Percentiles rank a stretch among this genome's conserved stretches.
These are phyloP conservation scores for Noctua pronuba DNA, from an alignment of 2,888 invertebrate genomes.

Conservation along the genomic window DNA sequence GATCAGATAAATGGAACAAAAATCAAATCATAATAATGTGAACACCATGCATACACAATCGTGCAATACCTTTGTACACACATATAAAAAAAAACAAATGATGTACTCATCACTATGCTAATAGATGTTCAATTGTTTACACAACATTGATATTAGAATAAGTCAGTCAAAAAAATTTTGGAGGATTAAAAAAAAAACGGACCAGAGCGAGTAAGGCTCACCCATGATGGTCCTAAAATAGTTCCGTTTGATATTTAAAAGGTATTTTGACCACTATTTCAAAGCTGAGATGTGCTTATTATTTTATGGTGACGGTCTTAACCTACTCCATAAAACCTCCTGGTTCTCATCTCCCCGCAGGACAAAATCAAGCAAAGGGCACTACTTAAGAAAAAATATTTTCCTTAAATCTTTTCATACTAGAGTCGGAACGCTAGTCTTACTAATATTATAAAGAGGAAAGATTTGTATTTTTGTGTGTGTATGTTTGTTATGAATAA, in stretches of 20 bases:
- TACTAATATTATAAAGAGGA: no score
- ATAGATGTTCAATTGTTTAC: slow-evolving; percentile 1
- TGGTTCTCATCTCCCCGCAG: not conserved
- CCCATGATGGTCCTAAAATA: not conserved
- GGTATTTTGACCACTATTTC: not conserved
- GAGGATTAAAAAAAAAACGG: no score
- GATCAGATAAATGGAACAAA: slow-evolving; percentile 29
- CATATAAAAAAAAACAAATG: slow-evolving; percentile 9
- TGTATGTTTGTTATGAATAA: no score
- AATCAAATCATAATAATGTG: slow-evolving; percentile 33
- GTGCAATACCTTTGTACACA: slow-evolving; percentile 52
- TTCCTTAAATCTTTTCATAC: no score
- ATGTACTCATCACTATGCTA: not conserved
- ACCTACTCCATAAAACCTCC: no score
- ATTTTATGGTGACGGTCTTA: no score
- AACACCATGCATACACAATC: slow-evolving; percentile 64
- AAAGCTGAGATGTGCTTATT: not conserved
- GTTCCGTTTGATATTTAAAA: not conserved
- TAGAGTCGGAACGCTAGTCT: no score
- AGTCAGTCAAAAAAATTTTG: no score
- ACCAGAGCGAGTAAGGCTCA: not conserved
- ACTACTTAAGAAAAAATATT: no score
- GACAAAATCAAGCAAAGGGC: not conserved
- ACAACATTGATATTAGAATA: not conserved
- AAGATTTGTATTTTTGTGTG: no score